phyloP scores from a whole-genome alignment of 2,113 vertebrate species.

The Melospiza georgiana region DNA sequence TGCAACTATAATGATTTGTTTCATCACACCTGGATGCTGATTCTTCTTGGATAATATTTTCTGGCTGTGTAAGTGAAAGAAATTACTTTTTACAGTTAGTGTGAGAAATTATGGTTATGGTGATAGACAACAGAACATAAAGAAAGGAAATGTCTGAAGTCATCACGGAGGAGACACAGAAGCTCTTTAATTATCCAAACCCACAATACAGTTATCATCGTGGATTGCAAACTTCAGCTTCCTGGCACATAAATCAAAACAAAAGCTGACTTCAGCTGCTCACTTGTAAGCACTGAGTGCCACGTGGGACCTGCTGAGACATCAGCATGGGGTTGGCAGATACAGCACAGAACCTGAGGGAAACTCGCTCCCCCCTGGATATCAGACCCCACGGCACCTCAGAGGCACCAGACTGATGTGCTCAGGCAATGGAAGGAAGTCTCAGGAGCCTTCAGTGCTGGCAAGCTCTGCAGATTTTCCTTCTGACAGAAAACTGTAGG shows the following conservation, averaged over 20 bases:
- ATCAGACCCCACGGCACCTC: background rate
- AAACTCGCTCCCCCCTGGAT: background rate
- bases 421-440: background rate
- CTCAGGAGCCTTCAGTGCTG: background rate
- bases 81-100: background rate
- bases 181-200: background rate
- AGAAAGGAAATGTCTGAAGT: background rate
- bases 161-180: background rate
- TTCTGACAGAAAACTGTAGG: background rate
- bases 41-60: background rate
- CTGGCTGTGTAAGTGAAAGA: background rate
- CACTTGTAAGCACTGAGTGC: background rate
- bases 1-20: background rate
- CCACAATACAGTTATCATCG: background rate
- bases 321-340: background rate
- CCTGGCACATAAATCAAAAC: background rate
- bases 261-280: background rate
- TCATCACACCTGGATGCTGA: background rate
- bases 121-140: background rate
- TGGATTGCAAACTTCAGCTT: background rate
- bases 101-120: background rate
- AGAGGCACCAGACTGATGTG: background rate
- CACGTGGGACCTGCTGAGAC: background rate
- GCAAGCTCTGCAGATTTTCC: background rate
- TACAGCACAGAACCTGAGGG: background rate